These are phyloP conservation scores for western clawed frog (Xenopus tropicalis) DNA, from an alignment of 2,113 vertebrate genomes.

Conservation along the genomic window UCB_Xtro_10.0 CM004446.2:70982501-70983000, in stretches of 20 bases:
- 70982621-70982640: conserved; percentile 58
- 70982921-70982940: no score
- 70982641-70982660: conserved; percentile 62
- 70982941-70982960: no score
- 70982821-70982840: no score
- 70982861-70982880: no score
- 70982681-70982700: conserved; percentile 58
- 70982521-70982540: conserved; percentile 33
- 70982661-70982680: conserved; percentile 59
- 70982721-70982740: neutral
- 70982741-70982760: neutral
- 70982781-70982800: no score
- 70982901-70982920: no score
- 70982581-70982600: conserved; percentile 47
- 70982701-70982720: conserved; percentile 50
- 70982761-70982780: no score
- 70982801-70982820: no score
- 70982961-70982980: no score
- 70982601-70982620: conserved; percentile 59
- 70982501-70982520: conserved; percentile 33
- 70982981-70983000: no score
- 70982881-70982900: no score
- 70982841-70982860: no score
- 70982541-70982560: conserved; percentile 50
- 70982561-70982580: conserved; percentile 21